Evolutionary conservation across 2,797 vertebrate species (phyloP).

Genomic region (Delichon dasypus): DNA sequence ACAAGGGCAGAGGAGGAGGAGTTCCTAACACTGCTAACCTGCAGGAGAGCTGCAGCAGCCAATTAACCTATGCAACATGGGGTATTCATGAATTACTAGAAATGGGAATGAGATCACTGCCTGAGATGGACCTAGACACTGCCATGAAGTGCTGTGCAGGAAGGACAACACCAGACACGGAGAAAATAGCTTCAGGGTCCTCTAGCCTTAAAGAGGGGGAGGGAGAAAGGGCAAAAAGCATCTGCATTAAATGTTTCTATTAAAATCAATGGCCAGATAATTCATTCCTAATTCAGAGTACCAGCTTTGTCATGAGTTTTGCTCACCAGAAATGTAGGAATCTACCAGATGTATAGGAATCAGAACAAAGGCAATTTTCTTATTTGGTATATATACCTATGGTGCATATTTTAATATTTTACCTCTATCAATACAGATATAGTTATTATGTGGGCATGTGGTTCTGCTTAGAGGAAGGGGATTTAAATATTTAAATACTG

Average conservation of each 20-base stretch:
- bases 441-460: background rate
- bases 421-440: background rate
- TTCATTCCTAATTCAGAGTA: background rate
- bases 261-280: background rate
- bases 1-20: background rate
- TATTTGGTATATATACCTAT: background rate
- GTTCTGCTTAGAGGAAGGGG: background rate
- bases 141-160: background rate
- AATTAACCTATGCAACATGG: background rate
- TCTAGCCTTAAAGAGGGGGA: background rate
- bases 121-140: background rate
- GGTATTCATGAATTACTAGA: background rate
- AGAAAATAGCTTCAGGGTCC: background rate
- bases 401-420: background rate
- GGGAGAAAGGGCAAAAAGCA: background rate
- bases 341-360: background rate
- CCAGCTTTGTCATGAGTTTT: background rate
- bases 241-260: background rate
- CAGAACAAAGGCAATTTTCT: background rate
- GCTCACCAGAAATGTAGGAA: background rate
- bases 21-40: background rate
- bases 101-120: background rate
- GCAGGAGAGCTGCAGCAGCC: background rate
- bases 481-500: background rate
- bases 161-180: background rate